Evolutionary conservation across 2,113 vertebrate genomes (phyloP), one percentile per base, ranked within the genome.

Genomic region (Meriones unguiculatus): DNA sequence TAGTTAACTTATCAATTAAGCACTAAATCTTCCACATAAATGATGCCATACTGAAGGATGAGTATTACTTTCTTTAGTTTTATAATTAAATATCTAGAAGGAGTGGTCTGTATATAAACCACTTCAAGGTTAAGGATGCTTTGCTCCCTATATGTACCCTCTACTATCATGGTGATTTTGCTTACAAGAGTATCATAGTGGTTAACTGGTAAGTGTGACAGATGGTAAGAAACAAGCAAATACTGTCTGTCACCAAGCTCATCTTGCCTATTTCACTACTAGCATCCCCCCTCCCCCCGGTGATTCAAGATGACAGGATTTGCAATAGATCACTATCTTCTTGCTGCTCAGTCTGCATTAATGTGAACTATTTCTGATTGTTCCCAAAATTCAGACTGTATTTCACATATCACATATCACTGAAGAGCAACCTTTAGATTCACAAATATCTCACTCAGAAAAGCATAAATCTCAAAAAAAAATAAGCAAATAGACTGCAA

Each of bases 351-450:
- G 4, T 11, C 17, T 65, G 4, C 46, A 65, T n/a, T 18, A 50
- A 80, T 3, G 2, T 18, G 5, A 94, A 38, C 7, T 87, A 2
- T 72, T 84, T 89, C 17, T 69, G 0, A 65, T 59, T 50, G 13
- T 92, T 64, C 30, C 6, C 28, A 73, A 57, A 24, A 62, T 65
- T 65, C 20, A 92, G 24, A 67, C n/a, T 38, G 50, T 41, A 52
- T 73, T 59, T 91, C 70, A 57, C 7, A 70, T 24, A 41, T 93
- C 86, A 81, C 50, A 70, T 28, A 41, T 93, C 81, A 76, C 69
- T 95, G 52, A 95, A 89, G 59, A 81, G 35, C 20, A 89, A 94
- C 12, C 22, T 89, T 94, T 46, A 89, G 62, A 77, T 87, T 89
- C 54, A 87, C 67, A 38, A 70, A 38, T 24, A 89, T 82, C 7